A percentile compares a stretch with the other conserved stretches of the same genome.
phyloP scores from a whole-genome alignment of 2,113 vertebrate genomes.

The Alligator sinensis region DNA sequence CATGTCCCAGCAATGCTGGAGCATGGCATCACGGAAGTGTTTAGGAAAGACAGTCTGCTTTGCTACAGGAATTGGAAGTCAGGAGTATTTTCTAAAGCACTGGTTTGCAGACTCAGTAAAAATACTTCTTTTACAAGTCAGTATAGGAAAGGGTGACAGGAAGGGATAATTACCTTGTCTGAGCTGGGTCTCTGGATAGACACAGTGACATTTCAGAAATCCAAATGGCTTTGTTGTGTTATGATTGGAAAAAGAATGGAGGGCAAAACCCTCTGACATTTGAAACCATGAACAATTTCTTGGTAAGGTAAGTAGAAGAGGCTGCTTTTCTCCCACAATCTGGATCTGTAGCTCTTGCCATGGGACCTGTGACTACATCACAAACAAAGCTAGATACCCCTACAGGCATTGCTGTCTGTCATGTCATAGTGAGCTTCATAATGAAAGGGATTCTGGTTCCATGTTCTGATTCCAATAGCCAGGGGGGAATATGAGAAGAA shows the following conservation, averaged over 20 bases:
- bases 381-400: rapidly evolving
- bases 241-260: slow-evolving; percentile 50
- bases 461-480: neutral
- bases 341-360: neutral
- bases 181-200: slow-evolving; percentile 11
- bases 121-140: neutral
- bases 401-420: neutral
- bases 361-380: neutral
- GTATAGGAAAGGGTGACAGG: slow-evolving; percentile 4
- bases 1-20: neutral
- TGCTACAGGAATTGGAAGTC: neutral
- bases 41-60: neutral
- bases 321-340: rapidly evolving
- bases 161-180: slow-evolving; percentile 48
- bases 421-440: rapidly evolving
- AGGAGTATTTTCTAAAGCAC: neutral
- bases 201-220: slow-evolving; percentile 53
- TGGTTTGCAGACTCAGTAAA: neutral
- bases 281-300: neutral
- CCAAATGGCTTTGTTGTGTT: slow-evolving; percentile 19
- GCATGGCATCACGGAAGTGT: neutral
- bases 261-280: slow-evolving; percentile 40
- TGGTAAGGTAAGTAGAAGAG: neutral
- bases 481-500: neutral
- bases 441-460: neutral